These are phyloP conservation scores for Gonocerus acuteangulatus DNA, from an alignment of 2,888 invertebrate species.

Conservation along the genomic window DNA sequence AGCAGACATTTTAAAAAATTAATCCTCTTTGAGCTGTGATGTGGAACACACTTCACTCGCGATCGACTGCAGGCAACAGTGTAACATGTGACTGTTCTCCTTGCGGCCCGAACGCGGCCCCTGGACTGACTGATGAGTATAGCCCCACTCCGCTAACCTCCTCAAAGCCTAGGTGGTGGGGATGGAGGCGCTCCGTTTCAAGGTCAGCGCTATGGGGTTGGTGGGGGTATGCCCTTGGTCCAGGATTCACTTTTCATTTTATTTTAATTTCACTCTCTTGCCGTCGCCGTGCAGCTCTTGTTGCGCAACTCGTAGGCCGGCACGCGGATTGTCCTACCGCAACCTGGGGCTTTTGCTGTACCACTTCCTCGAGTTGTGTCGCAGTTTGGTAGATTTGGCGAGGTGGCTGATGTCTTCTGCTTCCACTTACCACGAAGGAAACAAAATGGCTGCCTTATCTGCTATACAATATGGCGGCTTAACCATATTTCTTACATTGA, in stretches of 20 bases:
- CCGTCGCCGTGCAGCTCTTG: not conserved
- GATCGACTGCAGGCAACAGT: slow-evolving; percentile 13
- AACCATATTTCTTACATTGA: too few relatives aligned
- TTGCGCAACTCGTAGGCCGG: slow-evolving; percentile 10
- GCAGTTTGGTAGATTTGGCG: too few relatives aligned
- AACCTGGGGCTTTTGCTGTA: too few relatives aligned
- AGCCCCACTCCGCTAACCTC: slow-evolving; percentile 1
- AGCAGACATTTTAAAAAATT: slow-evolving; percentile 54
- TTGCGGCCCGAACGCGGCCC: slow-evolving; percentile 10
- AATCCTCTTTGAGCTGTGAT: too few relatives aligned
- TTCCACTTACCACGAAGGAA: too few relatives aligned
- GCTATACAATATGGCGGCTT: too few relatives aligned
- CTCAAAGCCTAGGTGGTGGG: not conserved
- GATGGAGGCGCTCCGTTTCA: too few relatives aligned
- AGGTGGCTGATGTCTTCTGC: too few relatives aligned
- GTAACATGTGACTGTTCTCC: slow-evolving; percentile 15
- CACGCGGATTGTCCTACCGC: not conserved
- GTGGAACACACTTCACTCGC: slow-evolving; percentile 9
- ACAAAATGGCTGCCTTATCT: too few relatives aligned
- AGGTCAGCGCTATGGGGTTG: too few relatives aligned
- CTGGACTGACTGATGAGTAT: slow-evolving; percentile 4
- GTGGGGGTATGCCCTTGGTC: too few relatives aligned
- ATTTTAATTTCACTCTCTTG: slow-evolving; percentile 17
- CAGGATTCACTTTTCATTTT: slow-evolving; percentile 14
- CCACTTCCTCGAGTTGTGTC: too few relatives aligned